A percentile compares a stretch with the other conserved stretches of the same genome.
These are phyloP conservation scores for Mugil cephalus DNA, from an alignment of 2,113 vertebrate species.

Conservation along the genomic window DNA sequence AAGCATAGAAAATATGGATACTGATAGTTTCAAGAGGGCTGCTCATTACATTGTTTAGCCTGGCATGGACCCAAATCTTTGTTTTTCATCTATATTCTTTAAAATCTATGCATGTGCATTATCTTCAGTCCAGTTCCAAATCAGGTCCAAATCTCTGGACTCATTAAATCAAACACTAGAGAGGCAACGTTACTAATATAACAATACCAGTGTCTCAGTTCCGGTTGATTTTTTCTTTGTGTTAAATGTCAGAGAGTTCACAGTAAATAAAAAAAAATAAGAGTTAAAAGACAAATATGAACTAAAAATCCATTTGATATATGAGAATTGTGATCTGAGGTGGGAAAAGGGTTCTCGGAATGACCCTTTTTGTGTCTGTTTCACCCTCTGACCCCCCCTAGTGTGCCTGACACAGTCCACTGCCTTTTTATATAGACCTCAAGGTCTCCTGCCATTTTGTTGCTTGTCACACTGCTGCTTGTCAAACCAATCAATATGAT, in stretches of 20 bases:
- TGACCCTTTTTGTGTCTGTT: constrained; percentile 21
- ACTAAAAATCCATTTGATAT: constrained; percentile 27
- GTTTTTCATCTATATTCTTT: no score
- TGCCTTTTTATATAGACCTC: constrained; percentile 40
- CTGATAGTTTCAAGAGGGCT: constrained; percentile 13
- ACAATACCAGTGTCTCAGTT: no score
- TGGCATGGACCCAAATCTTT: no score
- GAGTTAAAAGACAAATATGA: background rate
- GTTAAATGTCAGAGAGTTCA: background rate
- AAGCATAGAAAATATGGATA: no score
- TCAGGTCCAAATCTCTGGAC: no score
- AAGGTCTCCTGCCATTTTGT: constrained; percentile 39
- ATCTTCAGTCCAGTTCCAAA: no score
- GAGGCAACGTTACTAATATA: no score
- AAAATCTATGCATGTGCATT: no score
- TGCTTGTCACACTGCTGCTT: constrained; percentile 45
- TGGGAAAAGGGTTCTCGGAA: constrained; percentile 11
- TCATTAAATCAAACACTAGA: no score
- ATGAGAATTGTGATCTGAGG: constrained; percentile 31
- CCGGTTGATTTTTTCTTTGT: background rate
- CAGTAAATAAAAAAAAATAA: background rate
- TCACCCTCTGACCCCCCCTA: constrained; percentile 29
- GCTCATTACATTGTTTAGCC: background rate
- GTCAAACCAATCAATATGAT: constrained; percentile 32
- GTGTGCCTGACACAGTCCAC: constrained; percentile 52